Evolutionary conservation across 2,888 invertebrate genomes (phyloP).

Genomic region (Polymixis lichenea): DNA sequence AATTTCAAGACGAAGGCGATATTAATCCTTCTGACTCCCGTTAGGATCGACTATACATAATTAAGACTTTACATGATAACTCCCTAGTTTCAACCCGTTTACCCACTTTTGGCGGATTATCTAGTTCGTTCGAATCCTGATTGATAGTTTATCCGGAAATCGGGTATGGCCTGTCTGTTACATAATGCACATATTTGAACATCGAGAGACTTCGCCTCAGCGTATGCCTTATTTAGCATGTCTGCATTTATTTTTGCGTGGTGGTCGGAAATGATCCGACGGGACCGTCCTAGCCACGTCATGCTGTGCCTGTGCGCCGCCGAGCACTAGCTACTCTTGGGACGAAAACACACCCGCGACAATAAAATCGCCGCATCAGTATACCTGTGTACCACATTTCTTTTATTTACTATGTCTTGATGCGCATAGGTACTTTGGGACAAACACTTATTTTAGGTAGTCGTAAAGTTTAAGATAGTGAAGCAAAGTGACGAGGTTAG

Average conservation of each 20-base stretch:
- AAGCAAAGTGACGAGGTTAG: not conserved
- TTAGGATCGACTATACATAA: not conserved
- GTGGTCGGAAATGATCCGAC: not conserved
- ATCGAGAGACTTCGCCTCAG: not conserved
- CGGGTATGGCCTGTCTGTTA: too few species aligned
- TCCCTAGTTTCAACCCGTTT: not conserved
- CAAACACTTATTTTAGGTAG: not conserved
- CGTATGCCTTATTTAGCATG: not conserved
- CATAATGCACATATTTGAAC: not conserved
- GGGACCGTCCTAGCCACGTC: not conserved
- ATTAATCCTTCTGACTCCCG: not conserved
- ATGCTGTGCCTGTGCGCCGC: not conserved
- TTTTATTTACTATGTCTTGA: not conserved
- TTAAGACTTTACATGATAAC: not conserved
- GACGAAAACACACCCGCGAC: not conserved
- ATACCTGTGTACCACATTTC: not conserved
- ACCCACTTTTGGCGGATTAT: not conserved
- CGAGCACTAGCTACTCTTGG: not conserved
- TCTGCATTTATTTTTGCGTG: not conserved
- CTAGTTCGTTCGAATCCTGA: not conserved
- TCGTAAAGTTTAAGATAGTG: conserved; percentile 2
- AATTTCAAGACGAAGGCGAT: not conserved
- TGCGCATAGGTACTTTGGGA: not conserved
- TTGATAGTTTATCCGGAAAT: not conserved
- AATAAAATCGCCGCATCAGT: not conserved